These are phyloP conservation scores for Eumeta japonica DNA, from an alignment of 1,140 invertebrate genomes.

Conservation along the genomic window DNA sequence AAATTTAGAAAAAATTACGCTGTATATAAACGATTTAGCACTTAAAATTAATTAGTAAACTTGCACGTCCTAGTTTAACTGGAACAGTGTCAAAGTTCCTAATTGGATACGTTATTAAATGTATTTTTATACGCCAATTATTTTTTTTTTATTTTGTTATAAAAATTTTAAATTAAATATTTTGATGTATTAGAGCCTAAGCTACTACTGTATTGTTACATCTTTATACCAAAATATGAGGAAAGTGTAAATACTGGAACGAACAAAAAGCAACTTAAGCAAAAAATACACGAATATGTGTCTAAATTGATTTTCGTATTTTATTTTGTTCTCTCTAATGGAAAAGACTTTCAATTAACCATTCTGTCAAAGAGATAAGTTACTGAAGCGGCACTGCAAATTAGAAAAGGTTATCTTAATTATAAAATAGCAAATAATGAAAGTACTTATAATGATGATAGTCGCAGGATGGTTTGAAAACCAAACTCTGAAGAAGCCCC, in stretches of 20 bases:
- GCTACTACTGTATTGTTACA: background rate
- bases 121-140: too few species aligned
- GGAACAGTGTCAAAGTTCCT: too few species aligned
- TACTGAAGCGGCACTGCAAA: conserved; percentile 5
- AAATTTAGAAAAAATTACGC: too few species aligned
- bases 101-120: too few species aligned
- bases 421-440: background rate
- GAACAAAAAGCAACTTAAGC: too few species aligned
- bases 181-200: conserved; percentile 4
- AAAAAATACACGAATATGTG: too few species aligned
- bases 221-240: background rate
- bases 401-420: background rate
- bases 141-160: too few species aligned
- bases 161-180: too few species aligned
- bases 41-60: too few species aligned
- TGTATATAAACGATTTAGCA: too few species aligned
- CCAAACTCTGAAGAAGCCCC: background rate
- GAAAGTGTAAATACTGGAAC: conserved; percentile 1
- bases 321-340: background rate
- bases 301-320: background rate
- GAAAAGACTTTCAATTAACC: conserved; percentile 4
- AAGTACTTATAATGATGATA: background rate
- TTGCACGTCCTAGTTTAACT: too few species aligned
- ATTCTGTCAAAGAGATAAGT: conserved; percentile 4
- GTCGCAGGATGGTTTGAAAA: background rate